Evolutionary conservation across 2,888 invertebrate species (phyloP).

Genomic region (Diloba caeruleocephala): DNA sequence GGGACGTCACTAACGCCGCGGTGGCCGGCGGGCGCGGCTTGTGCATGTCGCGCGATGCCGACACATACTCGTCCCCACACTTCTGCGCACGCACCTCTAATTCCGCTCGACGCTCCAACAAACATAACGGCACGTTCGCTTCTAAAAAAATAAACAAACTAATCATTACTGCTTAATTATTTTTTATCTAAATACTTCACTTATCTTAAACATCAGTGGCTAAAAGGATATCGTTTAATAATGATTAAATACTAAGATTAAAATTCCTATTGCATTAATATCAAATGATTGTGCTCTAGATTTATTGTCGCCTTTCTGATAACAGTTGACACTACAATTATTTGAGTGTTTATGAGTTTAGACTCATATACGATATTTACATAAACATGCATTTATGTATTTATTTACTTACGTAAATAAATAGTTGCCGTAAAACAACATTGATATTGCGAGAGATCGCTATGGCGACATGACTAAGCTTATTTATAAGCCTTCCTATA

Average conservation of each 20-base stretch:
- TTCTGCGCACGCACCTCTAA: conserved; percentile 81
- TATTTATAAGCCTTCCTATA: too few relatives aligned
- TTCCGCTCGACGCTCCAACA: conserved; percentile 76
- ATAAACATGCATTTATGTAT: background rate
- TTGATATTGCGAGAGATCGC: too few relatives aligned
- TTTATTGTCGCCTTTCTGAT: conserved; percentile 14
- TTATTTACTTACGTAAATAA: background rate
- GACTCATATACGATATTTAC: too few relatives aligned
- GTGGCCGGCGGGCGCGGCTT: conserved; percentile 69
- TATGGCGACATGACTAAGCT: too few relatives aligned
- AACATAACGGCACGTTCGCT: conserved; percentile 74
- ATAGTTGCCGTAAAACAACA: too few relatives aligned
- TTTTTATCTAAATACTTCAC: conserved; percentile 8
- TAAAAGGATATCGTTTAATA: conserved; percentile 11
- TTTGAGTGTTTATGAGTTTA: conserved; percentile 5
- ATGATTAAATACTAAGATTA: conserved; percentile 34
- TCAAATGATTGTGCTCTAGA: conserved; percentile 13
- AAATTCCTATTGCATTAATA: conserved; percentile 36
- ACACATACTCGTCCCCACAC: conserved; percentile 65
- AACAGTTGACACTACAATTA: conserved; percentile 16
- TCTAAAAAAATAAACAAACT: conserved; percentile 63
- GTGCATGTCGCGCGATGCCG: conserved; percentile 49
- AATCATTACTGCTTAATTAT: conserved; percentile 2
- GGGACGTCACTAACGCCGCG: conserved; percentile 65
- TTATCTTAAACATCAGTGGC: conserved; percentile 5